Conservation (phyloP, 2,888 invertebrate genomes). For the Elgonia sp. region DNA sequence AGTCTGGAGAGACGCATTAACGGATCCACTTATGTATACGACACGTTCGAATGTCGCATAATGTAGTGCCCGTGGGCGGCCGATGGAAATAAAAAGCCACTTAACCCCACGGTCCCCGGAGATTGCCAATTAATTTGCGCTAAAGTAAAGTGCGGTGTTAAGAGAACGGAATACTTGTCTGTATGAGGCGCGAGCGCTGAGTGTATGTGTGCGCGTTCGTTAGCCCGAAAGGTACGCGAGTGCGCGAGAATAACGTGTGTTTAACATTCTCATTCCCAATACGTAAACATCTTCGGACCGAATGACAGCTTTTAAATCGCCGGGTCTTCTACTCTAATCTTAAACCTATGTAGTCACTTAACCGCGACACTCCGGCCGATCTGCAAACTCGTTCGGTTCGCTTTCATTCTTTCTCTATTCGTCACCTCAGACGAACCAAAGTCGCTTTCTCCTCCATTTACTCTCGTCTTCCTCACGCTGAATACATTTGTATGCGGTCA, state of each 20-base stretch:
- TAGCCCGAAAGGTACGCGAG: constrained; percentile 48
- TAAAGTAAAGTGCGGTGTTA: constrained; percentile 83
- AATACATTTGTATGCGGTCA: constrained; percentile 58
- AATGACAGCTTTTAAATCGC: constrained; percentile 83
- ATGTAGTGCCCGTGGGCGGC: constrained; percentile 81
- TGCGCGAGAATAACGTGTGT: constrained; percentile 71
- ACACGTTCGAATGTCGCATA: constrained; percentile 81
- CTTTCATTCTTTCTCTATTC: constrained; percentile 65
- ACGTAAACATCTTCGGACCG: constrained; percentile 78
- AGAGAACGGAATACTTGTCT: constrained; percentile 74
- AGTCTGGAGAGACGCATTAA: constrained; percentile 72
- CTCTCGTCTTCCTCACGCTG: constrained; percentile 52
- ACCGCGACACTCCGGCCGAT: constrained; percentile 82
- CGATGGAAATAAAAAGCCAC: constrained; percentile 84
- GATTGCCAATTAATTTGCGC: constrained; percentile 85
- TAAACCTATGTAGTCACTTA: constrained; percentile 84
- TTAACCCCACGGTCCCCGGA: constrained; percentile 81
- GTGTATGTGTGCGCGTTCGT: constrained; percentile 57
- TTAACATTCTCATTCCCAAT: constrained; percentile 70
- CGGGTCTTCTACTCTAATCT: constrained; percentile 82
- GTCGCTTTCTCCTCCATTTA: constrained; percentile 44
- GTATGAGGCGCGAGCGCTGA: constrained; percentile 14
- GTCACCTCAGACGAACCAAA: constrained; percentile 29
- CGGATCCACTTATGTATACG: constrained; percentile 74
- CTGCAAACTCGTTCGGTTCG: constrained; percentile 78